Base-by-base conservation (phyloP, 1,140 invertebrate genomes). In the Amyelois transitella region DNA sequence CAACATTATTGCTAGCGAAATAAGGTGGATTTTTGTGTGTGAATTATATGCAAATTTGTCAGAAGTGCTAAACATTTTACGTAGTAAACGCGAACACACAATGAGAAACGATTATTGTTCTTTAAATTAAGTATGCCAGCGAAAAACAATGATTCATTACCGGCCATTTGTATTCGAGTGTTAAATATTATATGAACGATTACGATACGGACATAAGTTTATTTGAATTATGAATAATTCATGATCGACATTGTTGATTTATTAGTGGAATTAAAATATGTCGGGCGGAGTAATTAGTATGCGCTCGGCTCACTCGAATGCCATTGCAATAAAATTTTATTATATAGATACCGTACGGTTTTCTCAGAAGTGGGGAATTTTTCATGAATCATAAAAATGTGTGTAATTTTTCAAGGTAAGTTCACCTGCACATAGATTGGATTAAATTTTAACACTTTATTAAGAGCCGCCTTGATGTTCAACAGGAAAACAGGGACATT, bases 31-130 rank as follows among this genome's bases (percentile, higher is more conserved):
- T 47, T 61, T 66, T 32, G 0, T 21, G 19, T 24, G 48, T 19
- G 1, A 6, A 7, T 3, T 17, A 47, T 28, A 1, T 60, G 56
- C 49, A 51, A 45, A 55, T 58, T 67, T 66, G 52, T 60, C 70
- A 76, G 70, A 22, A 62, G 65, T 61, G 51, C 54, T 66, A 68
- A 74, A 72, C 74, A 74, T 72, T 76, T 72, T 66, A 66, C 60
- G 57, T 55, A 65, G 53, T 50, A 57, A 58, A 67, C 56, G 32
- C 25, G 55, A 21, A 47, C 57, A 52, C 22, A 48, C 48, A 20
- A 52, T 43, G 51, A 53, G 22, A 24, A 57, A 57, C 17, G 55
- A 25, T 57, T 57, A 57, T 57, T 51, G 18, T 45, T 51, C n/a
- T 57, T 43, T 28, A 49, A 21, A 20, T 51, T 28, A 51, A n/a